Evolutionary conservation across 1,140 invertebrate species (phyloP), one percentile per base, ranked within the genome.

Genomic region (Ceratina japonica): DNA sequence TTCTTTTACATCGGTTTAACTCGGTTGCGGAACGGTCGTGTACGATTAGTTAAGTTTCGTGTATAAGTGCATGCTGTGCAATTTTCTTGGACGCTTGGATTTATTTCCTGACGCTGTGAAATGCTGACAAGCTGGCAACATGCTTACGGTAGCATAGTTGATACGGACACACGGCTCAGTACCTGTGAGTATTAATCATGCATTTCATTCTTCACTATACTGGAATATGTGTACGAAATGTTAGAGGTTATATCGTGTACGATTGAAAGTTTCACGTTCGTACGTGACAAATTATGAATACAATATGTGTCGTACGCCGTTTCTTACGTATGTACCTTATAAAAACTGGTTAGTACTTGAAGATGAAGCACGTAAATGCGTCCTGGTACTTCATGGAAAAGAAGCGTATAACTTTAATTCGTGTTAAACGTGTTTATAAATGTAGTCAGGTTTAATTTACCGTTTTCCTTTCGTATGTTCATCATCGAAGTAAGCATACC

Each of bases 71-170:
- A 68, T 78, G 68, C 69, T 65, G 85, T 75, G 73, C 59, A 73
- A 51, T 78, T 85, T 77, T 74, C 71, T 66, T 64, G 58, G 81
- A n/a, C 63, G 58, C 63, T 59, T 77, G 74, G 81, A 75, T 85
- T 84, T 84, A 76, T 81, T 70, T 75, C 37, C 59, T 71, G 84
- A 84, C 79, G 79, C 80, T 78, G 90, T 89, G 90, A 90, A 83
- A 91, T 91, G 90, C 90, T 89, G 89, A 90, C 86, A 75, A 87
- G 88, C 78, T 88, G 86, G 86, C 86, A 82, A 83, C 74, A 91
- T 88, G 88, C 79, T 27, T 85, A 79, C 59, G 80, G 82, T 83
- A 85, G 81, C 75, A 80, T 90, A 90, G 84, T 85, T 75, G 85
- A 80, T 83, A 82, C 83, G 78, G 80, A 87, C 75, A 85, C 83